Percentiles rank a stretch among this genome's conserved stretches.
These are phyloP conservation scores for Amazona vittata DNA, from an alignment of 2,113 vertebrate genomes.

Conservation along the genomic window DNA sequence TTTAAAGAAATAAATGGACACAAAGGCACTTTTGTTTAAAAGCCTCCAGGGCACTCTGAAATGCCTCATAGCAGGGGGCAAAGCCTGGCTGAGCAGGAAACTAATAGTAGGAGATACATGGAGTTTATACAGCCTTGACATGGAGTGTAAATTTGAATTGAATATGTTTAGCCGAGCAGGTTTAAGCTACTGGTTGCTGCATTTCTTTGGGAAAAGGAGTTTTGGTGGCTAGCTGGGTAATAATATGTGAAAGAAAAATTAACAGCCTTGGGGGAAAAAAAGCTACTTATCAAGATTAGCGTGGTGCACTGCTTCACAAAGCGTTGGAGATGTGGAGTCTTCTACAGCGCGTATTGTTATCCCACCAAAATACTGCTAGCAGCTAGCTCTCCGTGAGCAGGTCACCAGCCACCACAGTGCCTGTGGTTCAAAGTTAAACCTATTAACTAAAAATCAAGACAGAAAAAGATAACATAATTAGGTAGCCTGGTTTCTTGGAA, in stretches of 20 bases:
- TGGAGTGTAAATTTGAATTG: background rate
- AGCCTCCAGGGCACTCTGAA: background rate
- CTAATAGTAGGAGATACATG: background rate
- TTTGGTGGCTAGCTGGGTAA: background rate
- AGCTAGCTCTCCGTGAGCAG: background rate
- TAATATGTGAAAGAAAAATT: background rate
- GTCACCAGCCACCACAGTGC: background rate
- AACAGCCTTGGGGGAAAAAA: background rate
- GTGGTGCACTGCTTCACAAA: background rate
- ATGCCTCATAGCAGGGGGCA: background rate
- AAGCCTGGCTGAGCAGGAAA: background rate
- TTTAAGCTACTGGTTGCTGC: background rate
- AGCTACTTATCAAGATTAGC: background rate
- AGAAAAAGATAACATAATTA: background rate
- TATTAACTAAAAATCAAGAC: background rate
- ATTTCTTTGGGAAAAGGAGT: background rate
- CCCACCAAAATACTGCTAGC: background rate
- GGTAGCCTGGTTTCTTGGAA: background rate
- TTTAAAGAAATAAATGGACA: background rate
- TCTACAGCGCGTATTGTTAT: background rate
- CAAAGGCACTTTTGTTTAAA: background rate
- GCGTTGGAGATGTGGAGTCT: background rate
- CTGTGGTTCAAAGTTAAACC: background rate
- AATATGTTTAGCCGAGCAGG: background rate
- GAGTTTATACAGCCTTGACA: background rate